phyloP scores from a whole-genome alignment of 53 echinoderm and acorn worm genomes.

The Henricia sp. region DNA sequence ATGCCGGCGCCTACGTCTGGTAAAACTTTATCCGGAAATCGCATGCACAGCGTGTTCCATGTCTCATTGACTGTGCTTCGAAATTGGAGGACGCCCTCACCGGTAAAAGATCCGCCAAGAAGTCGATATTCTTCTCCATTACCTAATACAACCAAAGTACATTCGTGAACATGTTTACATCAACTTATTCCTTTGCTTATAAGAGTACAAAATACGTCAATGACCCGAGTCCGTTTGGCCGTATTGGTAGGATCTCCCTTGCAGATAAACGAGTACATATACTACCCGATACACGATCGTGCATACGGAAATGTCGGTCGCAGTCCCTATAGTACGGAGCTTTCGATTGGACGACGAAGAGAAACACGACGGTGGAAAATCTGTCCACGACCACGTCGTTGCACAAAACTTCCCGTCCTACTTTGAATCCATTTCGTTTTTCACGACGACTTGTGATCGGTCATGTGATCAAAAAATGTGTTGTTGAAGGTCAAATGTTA shows the following conservation, averaged over 20 bases:
- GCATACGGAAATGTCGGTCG: not conserved
- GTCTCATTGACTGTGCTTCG: not conserved
- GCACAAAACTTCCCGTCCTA: too few relatives aligned
- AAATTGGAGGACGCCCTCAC: constrained; percentile 6
- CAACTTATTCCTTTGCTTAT: not conserved
- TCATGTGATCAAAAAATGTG: too few relatives aligned
- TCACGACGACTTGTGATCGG: too few relatives aligned
- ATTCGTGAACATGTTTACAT: not conserved
- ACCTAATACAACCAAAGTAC: not conserved
- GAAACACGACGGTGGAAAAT: too few relatives aligned
- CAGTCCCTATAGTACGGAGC: too few relatives aligned
- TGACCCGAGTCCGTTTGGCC: not conserved
- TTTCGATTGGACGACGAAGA: too few relatives aligned
- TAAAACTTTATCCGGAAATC: not conserved
- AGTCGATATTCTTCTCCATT: not conserved
- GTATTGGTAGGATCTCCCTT: not conserved
- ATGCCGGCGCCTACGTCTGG: not conserved
- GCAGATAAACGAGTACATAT: not conserved
- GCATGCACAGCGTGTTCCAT: not conserved
- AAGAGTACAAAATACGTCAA: not conserved
- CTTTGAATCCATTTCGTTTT: too few relatives aligned
- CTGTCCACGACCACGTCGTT: too few relatives aligned
- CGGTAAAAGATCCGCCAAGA: not conserved
- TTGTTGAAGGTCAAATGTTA: too few relatives aligned
- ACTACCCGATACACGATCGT: not conserved